Evolutionary conservation across 1,140 invertebrate genomes (phyloP).

Genomic region (Macrotrachela quadricornifera): DNA sequence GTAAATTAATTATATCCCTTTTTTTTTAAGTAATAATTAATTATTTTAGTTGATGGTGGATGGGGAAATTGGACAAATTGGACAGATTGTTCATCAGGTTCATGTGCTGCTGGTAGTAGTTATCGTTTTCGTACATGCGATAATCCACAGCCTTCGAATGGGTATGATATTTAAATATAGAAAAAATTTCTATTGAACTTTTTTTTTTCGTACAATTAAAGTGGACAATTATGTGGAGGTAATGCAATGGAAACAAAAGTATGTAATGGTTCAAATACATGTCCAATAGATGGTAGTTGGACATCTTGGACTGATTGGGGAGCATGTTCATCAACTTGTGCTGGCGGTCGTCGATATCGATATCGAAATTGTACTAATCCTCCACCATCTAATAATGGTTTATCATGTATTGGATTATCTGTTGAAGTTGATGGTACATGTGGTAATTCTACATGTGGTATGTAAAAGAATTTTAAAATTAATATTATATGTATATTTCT

Average conservation of each 20-base stretch:
- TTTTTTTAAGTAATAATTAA: no score
- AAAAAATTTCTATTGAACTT: no score
- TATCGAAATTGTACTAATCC: conserved; percentile 15
- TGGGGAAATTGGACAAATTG: conserved; percentile 21
- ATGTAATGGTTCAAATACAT: conserved; percentile 1
- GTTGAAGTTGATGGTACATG: conserved; percentile 6
- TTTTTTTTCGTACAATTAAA: no score
- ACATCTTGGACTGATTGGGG: conserved; percentile 18
- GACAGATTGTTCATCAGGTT: conserved; percentile 23
- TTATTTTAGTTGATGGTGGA: conserved; percentile 19
- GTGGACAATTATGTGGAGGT: no score
- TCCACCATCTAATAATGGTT: conserved; percentile 11
- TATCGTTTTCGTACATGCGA: conserved; percentile 21
- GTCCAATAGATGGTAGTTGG: conserved; percentile 17
- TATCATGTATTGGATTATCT: conserved; percentile 14
- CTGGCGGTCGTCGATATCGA: conserved; percentile 19
- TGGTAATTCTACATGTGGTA: neutral
- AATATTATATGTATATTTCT: neutral
- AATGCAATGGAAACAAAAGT: no score
- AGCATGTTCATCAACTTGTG: conserved; percentile 17
- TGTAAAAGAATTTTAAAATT: neutral
- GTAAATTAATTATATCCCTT: no score
- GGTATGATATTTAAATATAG: neutral
- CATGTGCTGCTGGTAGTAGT: conserved; percentile 19
- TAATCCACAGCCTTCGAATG: conserved; percentile 20